These are phyloP conservation scores for Antennarius striatus DNA, from an alignment of 2,113 vertebrate species.

Conservation along the genomic window DNA sequence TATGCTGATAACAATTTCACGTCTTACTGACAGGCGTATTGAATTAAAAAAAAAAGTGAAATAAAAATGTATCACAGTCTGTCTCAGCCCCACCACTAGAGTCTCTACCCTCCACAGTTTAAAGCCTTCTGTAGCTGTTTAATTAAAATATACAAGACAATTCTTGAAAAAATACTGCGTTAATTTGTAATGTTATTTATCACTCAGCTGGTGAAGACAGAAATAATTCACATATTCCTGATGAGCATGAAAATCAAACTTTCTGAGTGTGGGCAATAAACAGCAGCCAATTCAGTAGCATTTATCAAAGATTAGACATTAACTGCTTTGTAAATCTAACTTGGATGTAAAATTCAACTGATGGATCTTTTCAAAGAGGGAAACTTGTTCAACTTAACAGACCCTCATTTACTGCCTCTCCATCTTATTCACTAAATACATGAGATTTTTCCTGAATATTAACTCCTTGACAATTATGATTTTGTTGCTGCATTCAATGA, in stretches of 20 bases:
- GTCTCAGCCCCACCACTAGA: neutral
- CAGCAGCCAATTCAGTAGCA: slow-evolving; percentile 7
- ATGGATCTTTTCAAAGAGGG: slow-evolving; percentile 15
- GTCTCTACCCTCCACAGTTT: no score
- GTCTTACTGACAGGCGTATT: no score
- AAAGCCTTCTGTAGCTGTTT: neutral
- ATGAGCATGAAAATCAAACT: slow-evolving; percentile 6
- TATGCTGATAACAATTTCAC: no score
- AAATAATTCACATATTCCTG: slow-evolving; percentile 22
- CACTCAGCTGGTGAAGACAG: neutral
- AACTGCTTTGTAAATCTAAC: slow-evolving; percentile 26
- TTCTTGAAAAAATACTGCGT: slow-evolving; percentile 7
- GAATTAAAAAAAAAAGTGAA: no score
- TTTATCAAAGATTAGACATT: slow-evolving; percentile 13
- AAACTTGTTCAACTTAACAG: slow-evolving; percentile 15
- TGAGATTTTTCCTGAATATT: neutral
- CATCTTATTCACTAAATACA: neutral
- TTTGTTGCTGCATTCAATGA: neutral
- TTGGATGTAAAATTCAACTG: slow-evolving; percentile 15
- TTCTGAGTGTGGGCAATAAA: slow-evolving; percentile 23
- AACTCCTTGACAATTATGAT: no score
- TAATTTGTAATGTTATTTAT: slow-evolving; percentile 14
- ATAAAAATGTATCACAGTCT: no score
- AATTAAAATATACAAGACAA: neutral
- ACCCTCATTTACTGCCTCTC: neutral